Evolutionary conservation across 1,140 invertebrate species (phyloP).

Genomic region (Ceratosolen fusciceps): DNA sequence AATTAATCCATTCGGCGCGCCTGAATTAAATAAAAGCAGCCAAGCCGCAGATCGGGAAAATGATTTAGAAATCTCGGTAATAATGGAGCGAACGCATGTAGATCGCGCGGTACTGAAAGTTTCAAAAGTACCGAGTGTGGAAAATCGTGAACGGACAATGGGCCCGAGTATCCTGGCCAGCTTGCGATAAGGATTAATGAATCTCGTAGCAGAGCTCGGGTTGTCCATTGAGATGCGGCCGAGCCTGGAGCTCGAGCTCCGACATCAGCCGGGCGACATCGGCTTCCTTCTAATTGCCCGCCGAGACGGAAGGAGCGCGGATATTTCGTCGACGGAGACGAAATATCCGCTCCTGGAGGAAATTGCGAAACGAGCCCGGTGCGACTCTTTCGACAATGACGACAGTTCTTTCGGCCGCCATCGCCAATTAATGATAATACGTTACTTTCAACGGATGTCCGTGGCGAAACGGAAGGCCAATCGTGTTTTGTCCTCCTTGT

Average conservation of each 20-base stretch:
- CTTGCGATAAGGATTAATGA: neutral
- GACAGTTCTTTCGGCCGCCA: neutral
- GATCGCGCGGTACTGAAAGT: neutral
- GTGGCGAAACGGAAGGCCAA: neutral
- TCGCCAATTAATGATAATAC: neutral
- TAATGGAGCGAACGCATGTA: too few relatives aligned
- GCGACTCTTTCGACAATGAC: neutral
- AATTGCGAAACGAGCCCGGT: slow-evolving; percentile 28
- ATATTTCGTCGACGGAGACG: slow-evolving; percentile 4
- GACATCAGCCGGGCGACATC: neutral
- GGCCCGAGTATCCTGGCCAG: too few relatives aligned
- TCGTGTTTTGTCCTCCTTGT: neutral
- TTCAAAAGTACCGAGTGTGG: neutral
- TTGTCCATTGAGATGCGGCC: neutral
- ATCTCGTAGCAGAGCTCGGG: neutral
- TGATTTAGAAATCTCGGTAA: too few relatives aligned
- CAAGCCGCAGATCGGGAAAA: too few relatives aligned
- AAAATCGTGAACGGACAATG: neutral
- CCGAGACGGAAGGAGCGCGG: neutral
- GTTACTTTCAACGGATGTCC: neutral
- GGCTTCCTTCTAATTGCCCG: neutral
- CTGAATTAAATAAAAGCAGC: too few relatives aligned
- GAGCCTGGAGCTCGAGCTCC: too few relatives aligned
- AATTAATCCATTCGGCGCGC: too few relatives aligned
- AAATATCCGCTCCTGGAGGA: slow-evolving; percentile 37